Percentiles rank a stretch among this genome's conserved stretches.
Conservation (phyloP, 2,888 invertebrate species). For the Heliconius charithonia region DNA sequence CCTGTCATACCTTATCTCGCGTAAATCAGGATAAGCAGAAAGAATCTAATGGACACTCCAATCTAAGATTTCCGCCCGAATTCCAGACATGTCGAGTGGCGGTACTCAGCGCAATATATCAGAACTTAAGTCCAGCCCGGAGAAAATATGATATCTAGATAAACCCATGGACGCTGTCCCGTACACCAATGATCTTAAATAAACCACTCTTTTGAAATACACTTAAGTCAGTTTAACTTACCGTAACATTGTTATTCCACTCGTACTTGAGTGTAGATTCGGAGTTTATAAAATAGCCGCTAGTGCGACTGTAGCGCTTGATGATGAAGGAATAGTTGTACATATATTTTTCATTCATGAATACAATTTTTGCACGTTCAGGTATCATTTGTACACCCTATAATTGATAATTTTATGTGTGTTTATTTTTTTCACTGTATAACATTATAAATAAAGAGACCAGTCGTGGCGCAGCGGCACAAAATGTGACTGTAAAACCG, state of each 20-base stretch:
- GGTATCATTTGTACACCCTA: slow-evolving; percentile 51
- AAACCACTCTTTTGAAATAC: neutral
- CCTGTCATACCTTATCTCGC: no score
- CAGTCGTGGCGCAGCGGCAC: no score
- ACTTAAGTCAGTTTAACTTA: slow-evolving; percentile 38
- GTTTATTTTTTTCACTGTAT: neutral
- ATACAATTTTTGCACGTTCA: slow-evolving; percentile 47
- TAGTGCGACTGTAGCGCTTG: slow-evolving; percentile 50
- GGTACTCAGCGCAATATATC: no score
- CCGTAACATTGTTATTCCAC: slow-evolving; percentile 56
- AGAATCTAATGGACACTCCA: no score
- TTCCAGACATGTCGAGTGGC: no score
- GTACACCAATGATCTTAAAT: neutral
- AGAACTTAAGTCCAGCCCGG: no score
- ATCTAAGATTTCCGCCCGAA: no score
- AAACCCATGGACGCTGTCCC: no score
- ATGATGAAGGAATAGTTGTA: slow-evolving; percentile 40
- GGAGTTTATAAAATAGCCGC: slow-evolving; percentile 52
- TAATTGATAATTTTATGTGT: neutral
- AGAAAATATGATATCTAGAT: no score
- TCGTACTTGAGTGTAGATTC: slow-evolving; percentile 36
- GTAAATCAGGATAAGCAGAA: no score
- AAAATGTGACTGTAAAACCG: no score
- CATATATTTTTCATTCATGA: slow-evolving; percentile 50
- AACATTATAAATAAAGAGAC: no score